These are phyloP conservation scores for Pyxicephalus adspersus DNA, from an alignment of 2,113 vertebrate species.

Conservation along the genomic window DNA sequence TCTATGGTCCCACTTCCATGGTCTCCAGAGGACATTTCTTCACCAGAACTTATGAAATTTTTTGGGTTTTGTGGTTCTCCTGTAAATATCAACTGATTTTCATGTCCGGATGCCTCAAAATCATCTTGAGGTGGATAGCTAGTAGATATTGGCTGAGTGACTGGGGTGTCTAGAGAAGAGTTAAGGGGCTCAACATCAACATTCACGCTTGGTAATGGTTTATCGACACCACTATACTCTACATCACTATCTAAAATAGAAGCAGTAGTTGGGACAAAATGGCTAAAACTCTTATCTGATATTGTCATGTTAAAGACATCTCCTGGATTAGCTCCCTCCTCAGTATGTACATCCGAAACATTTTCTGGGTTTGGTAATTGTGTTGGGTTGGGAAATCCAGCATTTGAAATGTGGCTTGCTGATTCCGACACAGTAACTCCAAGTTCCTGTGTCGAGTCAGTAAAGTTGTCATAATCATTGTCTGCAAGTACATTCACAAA, in stretches of 20 bases:
- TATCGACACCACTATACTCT: constrained; percentile 5
- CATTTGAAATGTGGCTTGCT: background rate
- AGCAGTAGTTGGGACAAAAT: background rate
- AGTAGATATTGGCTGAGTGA: background rate
- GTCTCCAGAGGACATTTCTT: constrained; percentile 47
- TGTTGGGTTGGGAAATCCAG: background rate
- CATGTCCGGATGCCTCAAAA: constrained; percentile 46
- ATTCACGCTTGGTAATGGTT: background rate
- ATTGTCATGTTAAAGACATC: background rate
- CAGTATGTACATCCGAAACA: background rate
- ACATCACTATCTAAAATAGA: background rate
- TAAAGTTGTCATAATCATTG: constrained; percentile 56
- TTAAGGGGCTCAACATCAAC: background rate
- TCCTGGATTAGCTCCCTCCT: background rate
- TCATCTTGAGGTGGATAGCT: background rate
- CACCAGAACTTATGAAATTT: constrained; percentile 27
- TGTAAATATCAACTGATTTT: constrained; percentile 5
- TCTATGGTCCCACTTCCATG: background rate
- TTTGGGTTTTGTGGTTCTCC: background rate
- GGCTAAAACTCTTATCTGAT: background rate
- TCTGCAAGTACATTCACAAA: constrained; percentile 41
- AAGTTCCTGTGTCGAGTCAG: constrained; percentile 7
- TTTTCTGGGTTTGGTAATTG: background rate
- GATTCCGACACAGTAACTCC: constrained; percentile 13
- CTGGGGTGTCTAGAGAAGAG: background rate